A percentile compares a stretch with the other conserved stretches of the same genome.
Conservation (phyloP, 2,888 invertebrate genomes). For the Dascillus cervinus region DNA sequence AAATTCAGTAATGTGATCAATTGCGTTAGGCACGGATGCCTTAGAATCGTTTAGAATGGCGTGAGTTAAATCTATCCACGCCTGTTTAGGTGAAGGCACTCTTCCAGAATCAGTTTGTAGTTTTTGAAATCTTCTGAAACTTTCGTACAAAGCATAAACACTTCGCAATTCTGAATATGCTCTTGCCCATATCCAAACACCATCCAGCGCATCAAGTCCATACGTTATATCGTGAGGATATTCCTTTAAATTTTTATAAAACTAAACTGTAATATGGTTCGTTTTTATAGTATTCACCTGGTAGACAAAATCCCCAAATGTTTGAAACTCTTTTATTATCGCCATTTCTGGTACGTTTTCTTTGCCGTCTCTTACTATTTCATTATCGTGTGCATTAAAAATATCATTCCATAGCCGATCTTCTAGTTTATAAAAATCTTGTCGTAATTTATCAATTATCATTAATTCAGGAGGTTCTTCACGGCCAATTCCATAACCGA, state of each 20-base stretch:
- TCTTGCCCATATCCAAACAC: constrained; percentile 58
- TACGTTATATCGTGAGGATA: constrained; percentile 26
- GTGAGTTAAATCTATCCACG: constrained; percentile 58
- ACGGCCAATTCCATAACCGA: background rate
- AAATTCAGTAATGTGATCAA: constrained; percentile 52
- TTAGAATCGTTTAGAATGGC: constrained; percentile 57
- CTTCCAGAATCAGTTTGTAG: constrained; percentile 35
- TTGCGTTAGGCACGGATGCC: constrained; percentile 49
- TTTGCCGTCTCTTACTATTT: constrained; percentile 17
- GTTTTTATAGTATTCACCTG: constrained; percentile 23
- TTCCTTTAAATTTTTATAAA: constrained; percentile 17
- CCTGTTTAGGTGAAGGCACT: constrained; percentile 41
- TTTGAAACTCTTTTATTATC: constrained; percentile 51
- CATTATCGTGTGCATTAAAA: constrained; percentile 20
- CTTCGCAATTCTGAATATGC: constrained; percentile 53
- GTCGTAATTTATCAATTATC: constrained; percentile 52
- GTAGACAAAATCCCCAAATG: constrained; percentile 48
- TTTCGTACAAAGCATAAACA: constrained; percentile 59
- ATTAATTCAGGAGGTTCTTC: constrained; percentile 4
- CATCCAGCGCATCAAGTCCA: constrained; percentile 30
- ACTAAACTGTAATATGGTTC: background rate
- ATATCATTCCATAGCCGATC: constrained; percentile 39
- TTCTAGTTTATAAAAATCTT: constrained; percentile 53
- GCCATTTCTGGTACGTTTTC: constrained; percentile 44
- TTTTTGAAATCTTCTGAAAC: constrained; percentile 54